These are phyloP conservation scores for Oryzias javanicus DNA, from an alignment of 2,113 vertebrate genomes.

Conservation along the genomic window DNA sequence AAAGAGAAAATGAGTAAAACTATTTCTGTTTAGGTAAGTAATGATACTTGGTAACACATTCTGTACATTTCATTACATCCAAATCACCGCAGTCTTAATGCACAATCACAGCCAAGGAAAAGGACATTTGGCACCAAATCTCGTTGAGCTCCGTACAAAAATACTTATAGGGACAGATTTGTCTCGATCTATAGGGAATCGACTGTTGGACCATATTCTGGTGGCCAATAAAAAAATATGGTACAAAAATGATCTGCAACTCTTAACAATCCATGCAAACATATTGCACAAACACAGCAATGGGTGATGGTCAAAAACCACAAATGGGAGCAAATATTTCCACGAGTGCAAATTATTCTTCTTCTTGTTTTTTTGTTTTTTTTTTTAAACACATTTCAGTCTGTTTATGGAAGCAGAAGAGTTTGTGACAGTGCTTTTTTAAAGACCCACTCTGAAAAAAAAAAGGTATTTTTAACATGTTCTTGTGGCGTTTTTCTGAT, in stretches of 20 bases:
- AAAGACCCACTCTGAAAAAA: no score
- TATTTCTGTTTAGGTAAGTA: conserved; percentile 20
- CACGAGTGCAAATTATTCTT: conserved; percentile 44
- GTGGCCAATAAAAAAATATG: conserved; percentile 56
- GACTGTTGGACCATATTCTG: conserved; percentile 57
- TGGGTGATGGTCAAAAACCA: conserved; percentile 26
- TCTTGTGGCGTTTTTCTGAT: no score
- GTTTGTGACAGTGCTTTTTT: no score
- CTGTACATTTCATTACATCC: conserved; percentile 36
- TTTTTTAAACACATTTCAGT: no score
- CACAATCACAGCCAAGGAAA: conserved; percentile 53
- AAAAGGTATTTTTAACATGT: no score
- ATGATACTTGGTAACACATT: conserved; percentile 54
- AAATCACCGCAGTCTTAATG: conserved; percentile 30
- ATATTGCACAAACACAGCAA: conserved; percentile 67
- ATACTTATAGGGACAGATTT: conserved; percentile 64
- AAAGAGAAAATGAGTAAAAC: background rate
- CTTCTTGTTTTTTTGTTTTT: no score
- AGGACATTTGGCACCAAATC: conserved; percentile 74
- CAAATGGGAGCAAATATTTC: conserved; percentile 16
- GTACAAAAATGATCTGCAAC: conserved; percentile 58
- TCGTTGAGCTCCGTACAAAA: conserved; percentile 72
- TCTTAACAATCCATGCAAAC: conserved; percentile 61
- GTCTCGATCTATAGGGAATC: conserved; percentile 29
- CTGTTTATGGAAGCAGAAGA: no score